These are phyloP conservation scores for Tarsius wallacei DNA, from an alignment of 2,797 vertebrate genomes.

Conservation along the genomic window DNA sequence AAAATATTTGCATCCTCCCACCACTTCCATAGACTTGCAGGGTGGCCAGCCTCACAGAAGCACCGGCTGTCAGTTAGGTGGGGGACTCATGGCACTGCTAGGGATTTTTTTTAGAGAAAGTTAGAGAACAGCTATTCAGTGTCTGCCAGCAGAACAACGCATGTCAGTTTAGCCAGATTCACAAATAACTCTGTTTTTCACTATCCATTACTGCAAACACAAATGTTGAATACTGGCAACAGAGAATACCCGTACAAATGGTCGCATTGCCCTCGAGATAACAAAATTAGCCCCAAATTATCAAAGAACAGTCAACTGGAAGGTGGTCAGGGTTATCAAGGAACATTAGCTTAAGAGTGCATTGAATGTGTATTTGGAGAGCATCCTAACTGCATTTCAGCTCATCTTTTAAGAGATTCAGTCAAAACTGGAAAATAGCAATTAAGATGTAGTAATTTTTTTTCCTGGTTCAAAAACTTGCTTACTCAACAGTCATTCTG, in stretches of 20 bases:
- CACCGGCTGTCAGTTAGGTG: neutral
- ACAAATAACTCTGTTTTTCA: neutral
- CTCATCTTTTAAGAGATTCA: constrained; percentile 69
- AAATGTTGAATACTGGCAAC: neutral
- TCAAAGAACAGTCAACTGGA: constrained; percentile 84
- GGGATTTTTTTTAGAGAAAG: constrained; percentile 53
- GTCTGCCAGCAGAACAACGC: constrained; percentile 22
- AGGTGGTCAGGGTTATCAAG: constrained; percentile 79
- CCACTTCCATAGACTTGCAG: neutral
- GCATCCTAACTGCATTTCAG: constrained; percentile 58
- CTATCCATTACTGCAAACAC: neutral
- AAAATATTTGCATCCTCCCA: neutral
- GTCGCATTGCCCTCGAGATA: constrained; percentile 37
- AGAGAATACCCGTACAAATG: constrained; percentile 9
- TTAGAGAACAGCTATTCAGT: constrained; percentile 13
- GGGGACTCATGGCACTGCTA: neutral
- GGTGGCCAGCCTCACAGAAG: neutral
- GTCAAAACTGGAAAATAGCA: constrained; percentile 90
- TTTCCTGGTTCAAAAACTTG: constrained; percentile 57
- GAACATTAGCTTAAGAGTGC: constrained; percentile 13
- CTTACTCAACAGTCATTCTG: neutral
- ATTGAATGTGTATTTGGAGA: constrained; percentile 60
- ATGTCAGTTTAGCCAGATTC: neutral
- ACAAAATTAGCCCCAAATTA: neutral
- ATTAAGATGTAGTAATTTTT: constrained; percentile 38